These are phyloP conservation scores for Sinocyclocheilus anshuiensis DNA, from an alignment of 2,113 vertebrate species.

Conservation along the genomic window DNA sequence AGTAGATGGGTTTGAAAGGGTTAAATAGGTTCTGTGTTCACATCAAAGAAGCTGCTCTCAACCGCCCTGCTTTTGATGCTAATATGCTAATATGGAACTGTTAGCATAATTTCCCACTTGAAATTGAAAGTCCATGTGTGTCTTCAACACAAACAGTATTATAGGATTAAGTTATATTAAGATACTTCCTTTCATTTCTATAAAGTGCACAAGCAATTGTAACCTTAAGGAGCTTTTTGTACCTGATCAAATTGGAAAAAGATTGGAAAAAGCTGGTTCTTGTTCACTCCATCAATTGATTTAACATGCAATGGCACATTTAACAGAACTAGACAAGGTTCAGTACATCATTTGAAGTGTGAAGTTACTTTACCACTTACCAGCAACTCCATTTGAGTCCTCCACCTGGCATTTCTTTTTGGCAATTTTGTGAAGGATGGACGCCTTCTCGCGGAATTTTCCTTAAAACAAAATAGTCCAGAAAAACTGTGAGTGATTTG, in stretches of 20 bases:
- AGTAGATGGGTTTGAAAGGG: not conserved
- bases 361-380: constrained; percentile 69
- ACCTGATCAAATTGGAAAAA: not conserved
- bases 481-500: constrained; percentile 12
- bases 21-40: constrained; percentile 29
- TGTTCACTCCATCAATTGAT: not conserved
- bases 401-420: constrained; percentile 98
- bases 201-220: not conserved
- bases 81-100: constrained; percentile 72
- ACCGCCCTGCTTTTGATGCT: constrained; percentile 64
- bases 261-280: not conserved
- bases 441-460: constrained; percentile 95
- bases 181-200: not conserved
- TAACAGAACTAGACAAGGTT: not conserved
- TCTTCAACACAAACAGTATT: constrained; percentile 52
- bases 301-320: not conserved
- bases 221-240: not conserved
- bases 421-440: constrained; percentile 97
- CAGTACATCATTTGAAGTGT: not conserved
- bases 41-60: constrained; percentile 58
- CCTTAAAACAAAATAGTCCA: constrained; percentile 79
- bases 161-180: not conserved
- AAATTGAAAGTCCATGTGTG: constrained; percentile 58
- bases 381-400: constrained; percentile 89
- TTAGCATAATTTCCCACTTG: constrained; percentile 75